Evolutionary conservation across 92 coral and sea anemone genomes (phyloP).

Genomic region (Heliopora coerulea): DNA sequence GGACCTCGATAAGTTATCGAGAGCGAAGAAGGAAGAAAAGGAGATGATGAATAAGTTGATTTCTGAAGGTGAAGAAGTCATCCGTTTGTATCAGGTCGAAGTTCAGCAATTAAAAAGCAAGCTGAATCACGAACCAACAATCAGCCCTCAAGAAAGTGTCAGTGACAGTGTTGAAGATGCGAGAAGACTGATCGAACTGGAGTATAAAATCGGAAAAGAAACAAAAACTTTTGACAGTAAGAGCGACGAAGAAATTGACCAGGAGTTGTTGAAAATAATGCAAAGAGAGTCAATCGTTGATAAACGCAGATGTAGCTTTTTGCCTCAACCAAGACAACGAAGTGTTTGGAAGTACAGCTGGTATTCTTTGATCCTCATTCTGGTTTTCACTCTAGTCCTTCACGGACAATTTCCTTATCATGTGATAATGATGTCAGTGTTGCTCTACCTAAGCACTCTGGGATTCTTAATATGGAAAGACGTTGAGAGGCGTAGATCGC

Average conservation of each 20-base stretch:
- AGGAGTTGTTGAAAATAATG: slow-evolving; percentile 35
- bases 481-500: neutral
- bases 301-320: neutral
- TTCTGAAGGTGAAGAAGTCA: slow-evolving; percentile 49
- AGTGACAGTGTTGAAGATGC: slow-evolving; percentile 49
- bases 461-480: slow-evolving; percentile 29
- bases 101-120: slow-evolving; percentile 47
- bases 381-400: slow-evolving; percentile 9
- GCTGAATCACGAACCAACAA: slow-evolving; percentile 25
- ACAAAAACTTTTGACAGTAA: slow-evolving; percentile 10
- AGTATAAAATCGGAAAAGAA: slow-evolving; percentile 33
- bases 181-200: slow-evolving; percentile 34
- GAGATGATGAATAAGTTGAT: slow-evolving; percentile 34
- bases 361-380: slow-evolving; percentile 5
- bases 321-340: neutral
- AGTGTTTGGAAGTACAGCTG: slow-evolving; percentile 12
- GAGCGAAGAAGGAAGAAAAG: slow-evolving; percentile 27
- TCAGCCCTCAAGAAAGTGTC: slow-evolving; percentile 36
- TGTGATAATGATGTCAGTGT: slow-evolving; percentile 6
- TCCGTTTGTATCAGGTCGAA: slow-evolving; percentile 53
- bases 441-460: slow-evolving; percentile 11
- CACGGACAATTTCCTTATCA: slow-evolving; percentile 16
- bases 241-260: slow-evolving; percentile 49
- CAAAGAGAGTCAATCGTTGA: neutral
- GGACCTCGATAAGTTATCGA: slow-evolving; percentile 33